Base-by-base conservation (phyloP, 2,797 vertebrate genomes). In the Poliocrania exsul region DNA sequence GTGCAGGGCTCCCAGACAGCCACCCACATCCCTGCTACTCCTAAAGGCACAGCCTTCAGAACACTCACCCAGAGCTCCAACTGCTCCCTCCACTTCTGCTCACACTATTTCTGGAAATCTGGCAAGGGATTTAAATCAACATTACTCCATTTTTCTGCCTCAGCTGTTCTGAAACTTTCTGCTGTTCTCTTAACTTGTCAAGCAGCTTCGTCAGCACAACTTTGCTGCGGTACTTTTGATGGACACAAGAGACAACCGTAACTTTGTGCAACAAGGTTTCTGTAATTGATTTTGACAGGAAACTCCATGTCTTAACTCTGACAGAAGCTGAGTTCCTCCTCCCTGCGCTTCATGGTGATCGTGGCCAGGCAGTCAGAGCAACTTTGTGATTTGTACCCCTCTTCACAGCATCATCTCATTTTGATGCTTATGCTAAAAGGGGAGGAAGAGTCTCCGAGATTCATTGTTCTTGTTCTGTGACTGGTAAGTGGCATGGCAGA, bases 121-220 rank as follows among this genome's bases (percentile, higher is more conserved):
- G 78, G 93, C 85, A 64, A 51, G 88, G 89, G 82, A 92, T 46
- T 95, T 71, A 92, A 88, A 73, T 65, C 81, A 62, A 77, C 75
- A 38, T 50, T 50, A 70, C 66, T 75, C 31, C 61, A 57, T 61
- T 94, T 77, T 70, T 78, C 94, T 91, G 77, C 80, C 79, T 95
- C 92, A 86, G 91, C 93, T 92, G 20, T 72, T 95, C 57, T 44
- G 66, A 85, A 93, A 83, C 57, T 80, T 95, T 79, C 58, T 69
- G 57, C 75, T 72, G 33, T 33, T 93, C 81, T 84, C 83, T 65
- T 19, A 92, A 88, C 67, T 73, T 46, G 82, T 29, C 90, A 67
- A 75, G 86, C 29, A 61, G 81, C 93, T 88, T 73, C 0, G 17
- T 96, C 96, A 97, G 95, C 95, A 95, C 73, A 90, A 72, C 81